Evolutionary conservation across 2,888 invertebrate species (phyloP).

Genomic region (Tetrapedia diversipes): DNA sequence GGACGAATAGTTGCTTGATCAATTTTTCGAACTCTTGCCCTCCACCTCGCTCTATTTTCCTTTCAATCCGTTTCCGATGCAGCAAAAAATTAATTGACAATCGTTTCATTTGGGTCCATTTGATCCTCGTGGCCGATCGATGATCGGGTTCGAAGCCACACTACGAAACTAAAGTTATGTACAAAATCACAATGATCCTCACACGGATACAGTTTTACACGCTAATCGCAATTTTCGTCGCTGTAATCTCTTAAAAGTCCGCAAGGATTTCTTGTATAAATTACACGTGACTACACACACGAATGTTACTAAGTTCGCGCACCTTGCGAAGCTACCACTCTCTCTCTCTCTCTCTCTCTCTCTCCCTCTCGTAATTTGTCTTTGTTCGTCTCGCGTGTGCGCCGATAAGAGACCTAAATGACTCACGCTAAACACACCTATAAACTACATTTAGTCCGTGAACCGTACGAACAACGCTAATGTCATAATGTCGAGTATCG

Average conservation of each 20-base stretch:
- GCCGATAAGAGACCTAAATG: conserved; percentile 34
- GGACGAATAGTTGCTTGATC: conserved; percentile 41
- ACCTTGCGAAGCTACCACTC: conserved; percentile 31
- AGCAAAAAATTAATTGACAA: conserved; percentile 63
- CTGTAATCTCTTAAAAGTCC: conserved; percentile 51
- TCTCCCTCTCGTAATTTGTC: conserved; percentile 15
- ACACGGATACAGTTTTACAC: conserved; percentile 10
- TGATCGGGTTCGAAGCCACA: conserved; percentile 44
- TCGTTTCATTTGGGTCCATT: conserved; percentile 43
- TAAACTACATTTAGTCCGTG: conserved; percentile 50
- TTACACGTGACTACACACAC: conserved; percentile 52
- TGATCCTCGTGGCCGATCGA: conserved; percentile 46
- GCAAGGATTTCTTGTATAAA: conserved; percentile 48
- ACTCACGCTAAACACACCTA: conserved; percentile 37
- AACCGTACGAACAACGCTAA: conserved; percentile 27
- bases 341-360: too few species aligned
- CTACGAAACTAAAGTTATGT: conserved; percentile 64
- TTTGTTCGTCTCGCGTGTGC: conserved; percentile 41
- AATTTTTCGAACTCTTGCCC: background rate
- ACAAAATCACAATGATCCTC: conserved; percentile 67
- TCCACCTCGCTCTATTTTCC: background rate
- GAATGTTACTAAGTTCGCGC: conserved; percentile 30
- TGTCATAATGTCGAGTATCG: conserved; percentile 48
- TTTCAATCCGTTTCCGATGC: conserved; percentile 2
- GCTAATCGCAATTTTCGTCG: background rate